Base-by-base conservation (phyloP, 2,888 invertebrate species). In the Cantharis rufa region DNA sequence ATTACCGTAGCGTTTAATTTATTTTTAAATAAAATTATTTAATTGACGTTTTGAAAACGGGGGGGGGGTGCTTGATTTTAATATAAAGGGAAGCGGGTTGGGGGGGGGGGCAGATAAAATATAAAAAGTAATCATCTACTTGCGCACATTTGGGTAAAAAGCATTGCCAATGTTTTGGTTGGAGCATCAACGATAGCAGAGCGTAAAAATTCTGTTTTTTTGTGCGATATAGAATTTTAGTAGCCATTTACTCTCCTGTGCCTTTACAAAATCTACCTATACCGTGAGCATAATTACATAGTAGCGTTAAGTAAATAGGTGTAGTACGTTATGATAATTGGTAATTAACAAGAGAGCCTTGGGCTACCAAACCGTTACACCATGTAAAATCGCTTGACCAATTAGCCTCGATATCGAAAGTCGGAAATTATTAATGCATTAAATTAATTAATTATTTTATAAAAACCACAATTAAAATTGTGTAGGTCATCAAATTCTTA, bases 381-480 rank as follows among this genome's bases (percentile, higher is more conserved):
- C 18, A 66, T 48, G 48, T 48, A 66, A 21, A 66, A 66, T 21
- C 64, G 24, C 64, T 66, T 66, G 24, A 24, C 64, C 64, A 66
- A 66, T 66, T 63, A 66, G 24, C 73, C 69, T 27, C 48, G 69
- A 27, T 27, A 69, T 21, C 69, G 69, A 62, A 73, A 73, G 69
- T 66, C 28, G 73, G 72, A 72, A 72, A 72, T 66, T 32, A 72
- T 32, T 72, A 69, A 32, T 32, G 32, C 66, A 63, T 64, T 16
- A 71, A 63, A 72, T 48, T 48, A 69, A 69, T 27, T 28, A 24
- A 61, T 18, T 70, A 28, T 70, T 70, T 69, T 15, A 48, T 48
- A 48, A 48, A 48, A 48, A n/a, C 48, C 48, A 48, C 48, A 66
- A 66, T 7, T 21, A 66, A 66, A 66, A 21, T 21, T 21, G 18